Conservation (phyloP, 2,113 vertebrate genomes). For the Elgaria multicarinata region DNA sequence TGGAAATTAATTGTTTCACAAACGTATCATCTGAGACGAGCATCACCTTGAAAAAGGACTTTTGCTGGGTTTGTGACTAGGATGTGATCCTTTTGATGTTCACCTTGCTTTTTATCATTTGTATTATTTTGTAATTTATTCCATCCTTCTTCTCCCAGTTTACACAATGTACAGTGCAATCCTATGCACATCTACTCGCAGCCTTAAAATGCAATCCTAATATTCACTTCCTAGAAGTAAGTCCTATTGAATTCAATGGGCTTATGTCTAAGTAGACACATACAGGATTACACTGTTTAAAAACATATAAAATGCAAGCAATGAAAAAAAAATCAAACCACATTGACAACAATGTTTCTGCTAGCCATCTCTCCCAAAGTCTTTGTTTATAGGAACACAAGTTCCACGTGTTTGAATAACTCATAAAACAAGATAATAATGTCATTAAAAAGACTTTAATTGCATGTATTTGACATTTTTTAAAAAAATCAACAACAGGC, state of each 20-base stretch:
- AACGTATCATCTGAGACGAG: not conserved
- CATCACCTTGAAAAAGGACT: not conserved
- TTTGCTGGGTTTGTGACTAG: not conserved
- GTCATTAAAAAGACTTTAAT: not conserved
- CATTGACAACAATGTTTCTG: not conserved
- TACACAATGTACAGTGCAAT: not conserved
- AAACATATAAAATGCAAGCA: not conserved
- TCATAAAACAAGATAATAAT: not conserved
- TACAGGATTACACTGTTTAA: not conserved
- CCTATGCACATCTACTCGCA: too few relatives aligned
- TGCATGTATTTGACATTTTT: not conserved
- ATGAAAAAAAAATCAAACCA: not conserved
- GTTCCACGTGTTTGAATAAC: not conserved
- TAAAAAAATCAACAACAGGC: not conserved
- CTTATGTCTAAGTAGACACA: too few relatives aligned
- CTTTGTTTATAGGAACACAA: not conserved
- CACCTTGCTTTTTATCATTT: not conserved
- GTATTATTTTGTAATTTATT: not conserved
- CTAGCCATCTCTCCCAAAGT: not conserved
- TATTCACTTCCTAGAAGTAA: too few relatives aligned
- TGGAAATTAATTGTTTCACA: not conserved
- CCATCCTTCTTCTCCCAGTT: too few relatives aligned
- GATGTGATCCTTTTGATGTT: not conserved
- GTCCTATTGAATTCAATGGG: too few relatives aligned
- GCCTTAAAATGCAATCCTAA: too few relatives aligned